Conservation (phyloP, 2,888 invertebrate species). For the Drosophila nr. perissopoda region DNA sequence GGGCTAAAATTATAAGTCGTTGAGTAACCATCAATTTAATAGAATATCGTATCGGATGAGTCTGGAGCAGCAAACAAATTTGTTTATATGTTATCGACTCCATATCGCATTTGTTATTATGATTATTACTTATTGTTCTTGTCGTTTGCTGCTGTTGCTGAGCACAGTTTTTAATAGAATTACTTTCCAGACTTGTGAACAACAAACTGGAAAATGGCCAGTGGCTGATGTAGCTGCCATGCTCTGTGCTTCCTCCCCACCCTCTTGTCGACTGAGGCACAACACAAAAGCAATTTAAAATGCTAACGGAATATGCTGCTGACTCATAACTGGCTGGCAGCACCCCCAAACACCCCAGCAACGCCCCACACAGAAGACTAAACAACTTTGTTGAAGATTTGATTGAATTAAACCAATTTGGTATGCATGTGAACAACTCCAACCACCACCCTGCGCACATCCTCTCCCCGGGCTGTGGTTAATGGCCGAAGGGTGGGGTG, state of each 20-base stretch:
- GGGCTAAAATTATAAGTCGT: slow-evolving; percentile 5
- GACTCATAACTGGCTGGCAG: slow-evolving; percentile 62
- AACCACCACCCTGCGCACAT: neutral
- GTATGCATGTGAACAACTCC: slow-evolving; percentile 50
- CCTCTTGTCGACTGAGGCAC: slow-evolving; percentile 13
- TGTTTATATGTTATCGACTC: slow-evolving; percentile 59
- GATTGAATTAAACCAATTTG: slow-evolving; percentile 73
- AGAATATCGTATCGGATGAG: slow-evolving; percentile 61
- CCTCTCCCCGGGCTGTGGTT: neutral
- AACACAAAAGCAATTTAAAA: slow-evolving; percentile 55
- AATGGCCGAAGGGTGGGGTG: neutral
- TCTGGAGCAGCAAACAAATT: slow-evolving; percentile 34
- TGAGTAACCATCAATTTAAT: slow-evolving; percentile 64
- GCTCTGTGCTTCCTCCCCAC: neutral
- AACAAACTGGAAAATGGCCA: slow-evolving; percentile 50
- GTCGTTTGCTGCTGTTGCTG: slow-evolving; percentile 29
- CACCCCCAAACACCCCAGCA: neutral
- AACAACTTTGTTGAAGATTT: slow-evolving; percentile 49
- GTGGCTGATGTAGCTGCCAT: slow-evolving; percentile 10
- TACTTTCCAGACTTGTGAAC: slow-evolving; percentile 58
- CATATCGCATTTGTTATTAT: slow-evolving; percentile 13
- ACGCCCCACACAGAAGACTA: neutral
- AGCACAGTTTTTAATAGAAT: slow-evolving; percentile 64
- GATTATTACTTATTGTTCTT: slow-evolving; percentile 26
- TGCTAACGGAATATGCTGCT: slow-evolving; percentile 46